phyloP scores from a whole-genome alignment of 1,140 invertebrate species.

The Helicoverpa zea region DNA sequence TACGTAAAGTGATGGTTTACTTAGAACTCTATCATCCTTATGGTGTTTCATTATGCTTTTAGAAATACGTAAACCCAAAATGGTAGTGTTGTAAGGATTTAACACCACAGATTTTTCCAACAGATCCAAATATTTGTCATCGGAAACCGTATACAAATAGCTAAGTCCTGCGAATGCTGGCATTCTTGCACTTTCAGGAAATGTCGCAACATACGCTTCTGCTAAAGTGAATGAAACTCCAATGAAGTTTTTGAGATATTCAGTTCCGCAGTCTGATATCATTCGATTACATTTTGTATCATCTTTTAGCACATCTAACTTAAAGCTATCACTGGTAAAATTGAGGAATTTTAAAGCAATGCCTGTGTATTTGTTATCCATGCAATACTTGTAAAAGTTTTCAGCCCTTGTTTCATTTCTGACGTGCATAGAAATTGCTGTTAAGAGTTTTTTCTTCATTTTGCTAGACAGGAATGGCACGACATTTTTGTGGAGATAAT shows the following conservation, averaged over 20 bases:
- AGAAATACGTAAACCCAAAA: constrained; percentile 63
- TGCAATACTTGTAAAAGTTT: constrained; percentile 59
- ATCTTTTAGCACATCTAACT: constrained; percentile 50
- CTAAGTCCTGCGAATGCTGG: constrained; percentile 39
- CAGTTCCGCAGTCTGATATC: not conserved
- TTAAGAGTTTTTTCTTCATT: constrained; percentile 59
- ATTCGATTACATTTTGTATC: not conserved
- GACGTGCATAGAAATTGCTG: constrained; percentile 54
- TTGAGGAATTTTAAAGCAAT: constrained; percentile 59
- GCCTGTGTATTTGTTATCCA: constrained; percentile 40
- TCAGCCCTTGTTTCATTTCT: constrained; percentile 51
- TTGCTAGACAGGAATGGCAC: constrained; percentile 60
- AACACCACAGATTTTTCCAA: constrained; percentile 52
- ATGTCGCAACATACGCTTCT: constrained; percentile 39
- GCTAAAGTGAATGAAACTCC: constrained; percentile 57
- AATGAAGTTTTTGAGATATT: constrained; percentile 50
- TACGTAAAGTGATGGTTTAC: constrained; percentile 62
- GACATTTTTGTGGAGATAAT: constrained; percentile 58
- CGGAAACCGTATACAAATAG: constrained; percentile 56
- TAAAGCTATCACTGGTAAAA: constrained; percentile 54
- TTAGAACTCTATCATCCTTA: constrained; percentile 63
- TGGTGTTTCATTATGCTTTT: constrained; percentile 71
- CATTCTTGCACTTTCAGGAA: not conserved
- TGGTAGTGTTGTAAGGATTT: constrained; percentile 1
- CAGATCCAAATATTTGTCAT: constrained; percentile 57